phyloP scores from a whole-genome alignment of 2,113 vertebrate genomes.

The Austrofundulus limnaeus region DNA sequence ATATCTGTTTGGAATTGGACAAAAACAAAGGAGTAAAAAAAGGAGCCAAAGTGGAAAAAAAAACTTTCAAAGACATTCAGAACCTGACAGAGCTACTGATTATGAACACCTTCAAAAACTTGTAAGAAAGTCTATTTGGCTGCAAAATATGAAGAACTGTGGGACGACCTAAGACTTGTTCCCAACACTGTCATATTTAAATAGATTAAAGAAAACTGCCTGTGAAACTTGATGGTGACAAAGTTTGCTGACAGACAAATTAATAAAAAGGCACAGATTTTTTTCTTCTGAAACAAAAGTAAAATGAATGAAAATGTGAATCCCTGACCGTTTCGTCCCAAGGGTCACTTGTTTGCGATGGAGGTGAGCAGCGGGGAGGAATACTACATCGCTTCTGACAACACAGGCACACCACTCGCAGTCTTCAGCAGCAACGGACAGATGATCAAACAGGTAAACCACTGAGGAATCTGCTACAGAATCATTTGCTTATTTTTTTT shows the following conservation, averaged over 20 bases:
- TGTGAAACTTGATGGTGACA: neutral
- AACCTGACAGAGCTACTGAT: neutral
- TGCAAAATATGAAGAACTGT: neutral
- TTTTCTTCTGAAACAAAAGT: neutral
- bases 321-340: conserved; percentile 18
- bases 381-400: conserved; percentile 96
- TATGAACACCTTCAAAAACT: neutral
- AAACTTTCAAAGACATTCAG: neutral
- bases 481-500: too few relatives aligned
- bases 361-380: conserved; percentile 98
- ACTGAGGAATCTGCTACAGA: neutral
- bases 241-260: too few relatives aligned
- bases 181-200: neutral
- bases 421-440: conserved; percentile 98
- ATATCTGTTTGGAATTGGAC: too few relatives aligned
- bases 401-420: conserved; percentile 93
- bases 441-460: conserved; percentile 91
- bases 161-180: too few relatives aligned
- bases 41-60: neutral
- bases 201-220: neutral
- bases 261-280: neutral
- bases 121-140: neutral
- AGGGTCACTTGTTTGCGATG: conserved; percentile 97
- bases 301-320: neutral
- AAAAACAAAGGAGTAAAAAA: too few relatives aligned